Evolutionary conservation across 1,140 invertebrate species (phyloP), one percentile per base, ranked within the genome.

Genomic region (Antheraea mylitta): DNA sequence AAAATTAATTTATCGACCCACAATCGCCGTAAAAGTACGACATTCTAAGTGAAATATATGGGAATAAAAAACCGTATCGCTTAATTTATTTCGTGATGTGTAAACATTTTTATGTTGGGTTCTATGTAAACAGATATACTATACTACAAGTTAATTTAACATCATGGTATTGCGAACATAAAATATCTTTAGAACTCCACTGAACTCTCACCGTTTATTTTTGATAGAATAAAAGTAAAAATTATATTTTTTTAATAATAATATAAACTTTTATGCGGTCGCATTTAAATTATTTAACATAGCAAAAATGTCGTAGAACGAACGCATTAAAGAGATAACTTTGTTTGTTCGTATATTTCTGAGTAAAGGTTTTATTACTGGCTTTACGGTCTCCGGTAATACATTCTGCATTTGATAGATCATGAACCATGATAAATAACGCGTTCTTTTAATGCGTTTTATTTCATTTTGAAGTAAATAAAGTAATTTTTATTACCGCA

Each of bases 281-380:
- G 1, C 6, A 16, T 53, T 53, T 53, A 53, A 53, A 53, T 53
- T 53, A n/a, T 53, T 53, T 53, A 53, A 53, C 45, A 53, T 53
- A 16, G 45, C 45, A 16, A 53, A 53, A 53, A 53, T 53, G 45
- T 53, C 45, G 45, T 53, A 53, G 45, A 13, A 16, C 45, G 45
- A 13, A 53, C 45, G 45, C 45, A 53, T 53, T 53, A 53, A 53
- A 53, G 45, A 53, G 16, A 53, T 53, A 53, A 53, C 45, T 53
- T 53, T 53, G 45, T 53, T 53, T 53, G 45, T 53, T 53, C 45
- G 45, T 53, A 53, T 53, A 6, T 53, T 53, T 53, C 45, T 53
- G 45, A 53, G 45, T 53, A 53, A 53, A 53, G 45, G 45, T 53
- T 53, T 53, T 53, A 53, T 53, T 53, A 53, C 45, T 13, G 45